Evolutionary conservation across 2,888 invertebrate genomes (phyloP).

Genomic region (Brachyopa scutellaris): DNA sequence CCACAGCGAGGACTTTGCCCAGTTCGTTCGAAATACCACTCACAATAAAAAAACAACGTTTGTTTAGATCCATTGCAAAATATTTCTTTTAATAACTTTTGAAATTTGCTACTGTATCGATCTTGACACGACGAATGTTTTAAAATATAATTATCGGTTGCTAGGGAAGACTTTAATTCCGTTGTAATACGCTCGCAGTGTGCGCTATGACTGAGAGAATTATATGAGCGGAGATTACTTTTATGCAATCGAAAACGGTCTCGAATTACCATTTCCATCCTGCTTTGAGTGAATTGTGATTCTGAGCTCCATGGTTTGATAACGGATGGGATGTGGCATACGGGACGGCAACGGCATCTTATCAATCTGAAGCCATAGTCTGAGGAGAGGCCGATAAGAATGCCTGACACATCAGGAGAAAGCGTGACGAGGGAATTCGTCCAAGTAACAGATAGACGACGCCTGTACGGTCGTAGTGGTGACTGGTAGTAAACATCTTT

Average conservation of each 20-base stretch:
- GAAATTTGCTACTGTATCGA: not conserved
- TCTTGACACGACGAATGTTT: slow-evolving; percentile 17
- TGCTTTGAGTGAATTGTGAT: not conserved
- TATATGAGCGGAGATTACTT: slow-evolving; percentile 26
- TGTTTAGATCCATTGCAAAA: slow-evolving; percentile 85
- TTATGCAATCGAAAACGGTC: slow-evolving; percentile 39
- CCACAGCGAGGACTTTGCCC: slow-evolving; percentile 89
- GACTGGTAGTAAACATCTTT: slow-evolving; percentile 3
- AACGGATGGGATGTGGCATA: slow-evolving; percentile 9
- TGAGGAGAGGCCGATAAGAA: not conserved
- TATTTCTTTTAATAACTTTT: slow-evolving; percentile 12
- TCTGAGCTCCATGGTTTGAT: slow-evolving; percentile 22
- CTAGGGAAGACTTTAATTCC: slow-evolving; percentile 13
- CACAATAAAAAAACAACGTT: slow-evolving; percentile 85
- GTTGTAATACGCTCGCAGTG: slow-evolving; percentile 20
- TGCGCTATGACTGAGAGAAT: slow-evolving; percentile 44
- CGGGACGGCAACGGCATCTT: not conserved
- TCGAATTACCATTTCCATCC: no score
- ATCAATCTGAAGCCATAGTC: slow-evolving; percentile 8
- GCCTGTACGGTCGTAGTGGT: not conserved
- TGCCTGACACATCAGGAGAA: not conserved
- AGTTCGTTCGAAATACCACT: slow-evolving; percentile 94
- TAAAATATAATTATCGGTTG: slow-evolving; percentile 21
- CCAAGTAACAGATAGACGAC: slow-evolving; percentile 9
- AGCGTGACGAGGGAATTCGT: not conserved